Percentiles rank a stretch among this genome's conserved stretches.
phyloP scores from a whole-genome alignment of 2,113 vertebrate genomes.

The Syngnathus typhle region DNA sequence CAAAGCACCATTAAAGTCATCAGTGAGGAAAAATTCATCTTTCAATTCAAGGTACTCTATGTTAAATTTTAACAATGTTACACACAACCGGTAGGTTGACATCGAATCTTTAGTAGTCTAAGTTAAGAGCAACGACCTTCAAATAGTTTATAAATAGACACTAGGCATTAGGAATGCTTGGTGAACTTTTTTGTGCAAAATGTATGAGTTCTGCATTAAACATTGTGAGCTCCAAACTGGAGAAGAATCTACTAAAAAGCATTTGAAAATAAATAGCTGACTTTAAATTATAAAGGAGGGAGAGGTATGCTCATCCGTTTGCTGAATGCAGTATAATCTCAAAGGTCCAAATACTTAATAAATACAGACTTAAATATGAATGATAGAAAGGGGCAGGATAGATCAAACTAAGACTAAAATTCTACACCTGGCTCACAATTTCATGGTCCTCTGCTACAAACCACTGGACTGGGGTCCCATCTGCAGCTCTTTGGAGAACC shows the following conservation, averaged over 20 bases:
- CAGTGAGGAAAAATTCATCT: constrained; percentile 36
- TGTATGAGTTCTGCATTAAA: constrained; percentile 35
- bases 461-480: constrained; percentile 81
- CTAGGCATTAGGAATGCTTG: constrained; percentile 41
- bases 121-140: constrained; percentile 16
- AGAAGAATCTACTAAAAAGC: neutral
- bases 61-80: constrained; percentile 23
- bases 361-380: constrained; percentile 54
- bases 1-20: constrained; percentile 39
- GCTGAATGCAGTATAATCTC: constrained; percentile 44
- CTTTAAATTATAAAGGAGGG: constrained; percentile 52
- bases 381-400: constrained; percentile 12
- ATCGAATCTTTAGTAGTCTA: constrained; percentile 27
- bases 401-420: constrained; percentile 13
- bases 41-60: constrained; percentile 33
- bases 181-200: constrained; percentile 50
- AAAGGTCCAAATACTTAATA: constrained; percentile 59
- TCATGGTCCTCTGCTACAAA: constrained; percentile 79
- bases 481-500: constrained; percentile 75
- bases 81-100: constrained; percentile 27
- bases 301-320: constrained; percentile 21
- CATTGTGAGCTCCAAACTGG: constrained; percentile 15
- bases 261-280: constrained; percentile 64
- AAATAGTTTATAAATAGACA: constrained; percentile 51
- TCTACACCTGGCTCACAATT: constrained; percentile 83